A percentile compares a stretch with the other conserved stretches of the same genome.
phyloP scores from a whole-genome alignment of 2,888 invertebrate genomes.

The Dryocosmus kuriphilus region DNA sequence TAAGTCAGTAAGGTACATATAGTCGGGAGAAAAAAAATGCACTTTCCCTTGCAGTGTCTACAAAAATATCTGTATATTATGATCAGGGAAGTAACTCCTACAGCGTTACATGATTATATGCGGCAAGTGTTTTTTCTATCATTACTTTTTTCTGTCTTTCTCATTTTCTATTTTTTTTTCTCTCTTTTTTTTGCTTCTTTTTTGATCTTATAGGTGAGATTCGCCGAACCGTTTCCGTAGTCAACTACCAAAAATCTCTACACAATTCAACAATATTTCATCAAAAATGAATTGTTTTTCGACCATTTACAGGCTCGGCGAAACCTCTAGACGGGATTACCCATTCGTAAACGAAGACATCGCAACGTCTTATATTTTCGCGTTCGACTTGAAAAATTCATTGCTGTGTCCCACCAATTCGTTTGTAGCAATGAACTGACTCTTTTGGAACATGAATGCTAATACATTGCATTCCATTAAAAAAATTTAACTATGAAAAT shows the following conservation, averaged over 20 bases:
- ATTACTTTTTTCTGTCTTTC: constrained; percentile 50
- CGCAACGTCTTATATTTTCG: constrained; percentile 14
- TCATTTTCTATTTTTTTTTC: constrained; percentile 47
- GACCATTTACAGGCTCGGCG: constrained; percentile 39
- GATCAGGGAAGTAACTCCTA: constrained; percentile 65
- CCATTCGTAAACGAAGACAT: constrained; percentile 28
- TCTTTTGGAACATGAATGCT: constrained; percentile 17
- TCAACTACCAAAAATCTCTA: constrained; percentile 43
- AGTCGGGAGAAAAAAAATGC: constrained; percentile 68
- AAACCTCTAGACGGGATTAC: constrained; percentile 4
- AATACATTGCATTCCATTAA: constrained; percentile 45
- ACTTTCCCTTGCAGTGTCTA: constrained; percentile 70
- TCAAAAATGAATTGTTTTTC: constrained; percentile 48
- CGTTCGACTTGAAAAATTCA: constrained; percentile 23
- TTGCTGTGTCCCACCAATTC: background rate
- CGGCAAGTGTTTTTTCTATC: constrained; percentile 60
- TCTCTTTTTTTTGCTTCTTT: constrained; percentile 47
- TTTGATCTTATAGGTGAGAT: constrained; percentile 38
- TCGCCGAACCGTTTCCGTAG: background rate
- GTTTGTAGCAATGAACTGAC: constrained; percentile 15
- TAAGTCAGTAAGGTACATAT: constrained; percentile 59
- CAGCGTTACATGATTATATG: constrained; percentile 58
- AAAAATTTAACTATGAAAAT: constrained; percentile 47
- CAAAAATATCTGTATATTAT: constrained; percentile 72
- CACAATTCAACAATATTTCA: constrained; percentile 48